Conservation (phyloP, 92 coral and sea anemone genomes). For the Pocillopora meandrina region DNA sequence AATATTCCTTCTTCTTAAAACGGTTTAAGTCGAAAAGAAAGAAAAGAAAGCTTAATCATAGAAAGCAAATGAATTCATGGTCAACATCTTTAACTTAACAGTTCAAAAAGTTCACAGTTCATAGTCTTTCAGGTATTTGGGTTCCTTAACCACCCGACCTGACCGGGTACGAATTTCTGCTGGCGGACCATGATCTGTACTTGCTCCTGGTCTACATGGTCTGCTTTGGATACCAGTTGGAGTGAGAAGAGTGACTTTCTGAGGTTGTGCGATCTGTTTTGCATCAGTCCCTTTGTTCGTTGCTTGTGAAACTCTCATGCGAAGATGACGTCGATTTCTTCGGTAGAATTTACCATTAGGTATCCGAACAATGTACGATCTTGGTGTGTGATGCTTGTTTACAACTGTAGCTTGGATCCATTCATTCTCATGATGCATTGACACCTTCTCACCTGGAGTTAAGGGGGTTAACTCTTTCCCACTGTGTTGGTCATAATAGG, state of each 20-base stretch:
- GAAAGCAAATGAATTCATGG: neutral
- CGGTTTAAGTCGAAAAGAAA: too few relatives aligned
- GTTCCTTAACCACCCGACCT: neutral
- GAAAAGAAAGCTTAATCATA: too few relatives aligned
- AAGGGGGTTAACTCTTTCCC: neutral
- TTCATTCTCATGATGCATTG: neutral
- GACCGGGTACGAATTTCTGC: neutral
- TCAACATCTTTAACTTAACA: neutral
- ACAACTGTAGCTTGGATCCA: neutral
- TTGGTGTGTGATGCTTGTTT: neutral
- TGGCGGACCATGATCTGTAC: neutral
- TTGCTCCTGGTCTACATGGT: neutral
- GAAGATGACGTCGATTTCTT: neutral
- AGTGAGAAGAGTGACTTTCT: neutral
- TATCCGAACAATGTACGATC: neutral
- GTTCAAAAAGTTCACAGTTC: neutral
- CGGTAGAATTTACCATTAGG: neutral
- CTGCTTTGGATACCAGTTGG: neutral
- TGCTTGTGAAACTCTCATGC: neutral
- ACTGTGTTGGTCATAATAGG: neutral
- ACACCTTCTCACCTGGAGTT: neutral
- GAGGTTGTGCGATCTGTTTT: neutral
- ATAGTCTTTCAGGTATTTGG: neutral
- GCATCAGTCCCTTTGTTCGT: neutral
- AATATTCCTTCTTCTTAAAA: too few relatives aligned